Evolutionary conservation across 2,888 invertebrate genomes (phyloP), one percentile per base, ranked within the genome.

Genomic region (Eristalis pertinax): DNA sequence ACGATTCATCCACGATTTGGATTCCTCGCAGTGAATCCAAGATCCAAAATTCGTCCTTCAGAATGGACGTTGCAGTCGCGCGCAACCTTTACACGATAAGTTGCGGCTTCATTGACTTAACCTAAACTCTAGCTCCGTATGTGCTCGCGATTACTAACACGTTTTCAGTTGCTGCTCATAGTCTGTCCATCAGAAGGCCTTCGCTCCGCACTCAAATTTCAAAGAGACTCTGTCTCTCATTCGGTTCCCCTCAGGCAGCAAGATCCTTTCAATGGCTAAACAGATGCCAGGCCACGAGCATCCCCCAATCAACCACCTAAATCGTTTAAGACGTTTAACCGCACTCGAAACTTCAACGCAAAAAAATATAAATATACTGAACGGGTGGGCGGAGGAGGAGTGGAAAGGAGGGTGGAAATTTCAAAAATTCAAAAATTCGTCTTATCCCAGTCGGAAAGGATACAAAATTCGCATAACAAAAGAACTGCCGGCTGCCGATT

Each of bases 401-500:
- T 4, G 50, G 4, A n/a, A n/a, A n/a, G n/a, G n/a, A n/a, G 7
- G 19, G 50, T 8, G n/a, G 2, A 50, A 1, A 10, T 8, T 19
- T 50, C 19, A 1, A 50, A 1, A 10, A 19, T 19, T 50, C 19
- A 19, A 50, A 50, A 50, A 19, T 50, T 50, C 60, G 60, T 35
- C 56, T 77, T 60, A 72, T 43, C 38, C 58, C 41, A 29, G n/a
- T n/a, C 32, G 11, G 35, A 73, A 76, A 67, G 58, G 72, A 87
- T 76, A 69, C 67, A 64, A 72, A 72, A 75, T 64, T 79, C 70
- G 60, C 64, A 68, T 68, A 87, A 87, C 87, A 84, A 87, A 87
- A 79, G 79, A 68, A 29, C 72, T 58, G 26, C 69, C 58, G 60
- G 19, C 41, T 24, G n/a, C 38, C 74, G 67, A 83, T 72, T 84